Evolutionary conservation across 2,113 vertebrate species (phyloP).

Genomic region (Ophiodon elongatus): DNA sequence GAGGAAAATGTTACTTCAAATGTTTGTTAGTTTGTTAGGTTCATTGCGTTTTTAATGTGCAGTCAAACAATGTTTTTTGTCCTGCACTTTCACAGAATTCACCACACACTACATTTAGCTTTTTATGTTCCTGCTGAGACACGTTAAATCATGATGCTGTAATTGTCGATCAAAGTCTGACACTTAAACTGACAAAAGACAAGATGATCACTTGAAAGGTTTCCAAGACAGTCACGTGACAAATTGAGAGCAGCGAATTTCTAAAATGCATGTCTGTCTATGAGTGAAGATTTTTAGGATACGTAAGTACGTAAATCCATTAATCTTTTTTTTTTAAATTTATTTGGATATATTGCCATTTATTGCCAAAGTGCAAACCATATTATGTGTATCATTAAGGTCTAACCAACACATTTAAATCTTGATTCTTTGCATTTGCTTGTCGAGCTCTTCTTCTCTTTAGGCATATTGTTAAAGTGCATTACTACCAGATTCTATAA

Average conservation of each 20-base stretch:
- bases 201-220: constrained; percentile 23
- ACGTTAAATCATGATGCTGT: neutral
- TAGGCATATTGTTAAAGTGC: neutral
- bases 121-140: constrained; percentile 15
- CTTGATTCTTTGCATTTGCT: neutral
- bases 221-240: constrained; percentile 7
- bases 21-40: constrained; percentile 18
- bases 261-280: neutral
- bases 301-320: neutral
- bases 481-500: neutral
- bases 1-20: constrained; percentile 15
- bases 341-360: neutral
- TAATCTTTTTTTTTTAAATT: neutral
- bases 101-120: constrained; percentile 2
- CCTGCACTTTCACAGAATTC: neutral
- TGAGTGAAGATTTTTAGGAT: neutral
- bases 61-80: constrained; percentile 7
- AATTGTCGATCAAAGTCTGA: constrained; percentile 13
- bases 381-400: neutral
- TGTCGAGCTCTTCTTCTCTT: neutral
- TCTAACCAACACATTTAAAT: neutral
- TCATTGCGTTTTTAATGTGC: constrained; percentile 34
- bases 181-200: constrained; percentile 1
- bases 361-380: neutral
- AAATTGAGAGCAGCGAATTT: neutral